phyloP scores from a whole-genome alignment of 2,888 invertebrate species.

The Diarsia mendica region DNA sequence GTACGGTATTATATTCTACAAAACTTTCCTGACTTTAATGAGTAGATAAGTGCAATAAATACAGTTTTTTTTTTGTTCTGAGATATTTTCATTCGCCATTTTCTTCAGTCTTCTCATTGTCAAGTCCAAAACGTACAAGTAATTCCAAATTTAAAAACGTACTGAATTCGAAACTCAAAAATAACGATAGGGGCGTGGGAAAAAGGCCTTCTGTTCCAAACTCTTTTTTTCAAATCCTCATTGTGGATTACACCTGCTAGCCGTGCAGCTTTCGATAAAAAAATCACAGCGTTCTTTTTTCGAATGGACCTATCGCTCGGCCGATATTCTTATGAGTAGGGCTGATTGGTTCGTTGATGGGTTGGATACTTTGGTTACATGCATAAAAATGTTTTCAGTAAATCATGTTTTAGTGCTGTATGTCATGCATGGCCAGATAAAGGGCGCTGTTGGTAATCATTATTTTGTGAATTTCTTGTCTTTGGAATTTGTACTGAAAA shows the following conservation, averaged over 20 bases:
- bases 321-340: conserved; percentile 79
- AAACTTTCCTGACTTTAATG: neutral
- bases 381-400: conserved; percentile 12
- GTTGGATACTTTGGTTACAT: conserved; percentile 25
- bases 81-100: neutral
- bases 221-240: conserved; percentile 88
- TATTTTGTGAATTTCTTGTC: neutral
- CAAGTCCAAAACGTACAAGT: conserved; percentile 1
- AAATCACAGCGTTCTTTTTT: conserved; percentile 87
- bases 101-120: neutral
- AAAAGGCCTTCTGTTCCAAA: conserved; percentile 89
- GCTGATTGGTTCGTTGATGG: conserved; percentile 51
- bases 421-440: neutral
- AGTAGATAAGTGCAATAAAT: neutral
- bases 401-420: conserved; percentile 11
- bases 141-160: conserved; percentile 64
- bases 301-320: conserved; percentile 80
- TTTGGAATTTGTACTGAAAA: neutral
- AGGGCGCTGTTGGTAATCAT: neutral
- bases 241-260: conserved; percentile 89
- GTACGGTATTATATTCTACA: neutral
- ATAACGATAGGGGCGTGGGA: conserved; percentile 88
- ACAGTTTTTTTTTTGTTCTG: neutral
- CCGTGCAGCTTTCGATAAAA: conserved; percentile 89
- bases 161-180: conserved; percentile 80